Evolutionary conservation across 2,113 vertebrate species (phyloP).

Genomic region (cattle (Bos taurus)): ARS-UCD2.0 NC_037335.1:76151001-76151500

Average conservation of each 20-base stretch:
- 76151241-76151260: neutral
- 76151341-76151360: neutral
- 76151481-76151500: slow-evolving; percentile 18
- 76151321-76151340: neutral
- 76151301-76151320: neutral
- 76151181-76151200: neutral
- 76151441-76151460: neutral
- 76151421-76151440: neutral
- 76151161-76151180: neutral
- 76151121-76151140: neutral
- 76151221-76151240: neutral
- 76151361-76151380: neutral
- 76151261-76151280: neutral
- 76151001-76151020: neutral
- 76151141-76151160: neutral
- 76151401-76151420: neutral
- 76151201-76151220: neutral
- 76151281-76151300: neutral
- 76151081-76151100: neutral
- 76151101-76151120: neutral
- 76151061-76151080: neutral
- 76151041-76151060: neutral
- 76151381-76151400: neutral
- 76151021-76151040: slow-evolving; percentile 12
- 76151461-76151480: neutral